Base-by-base conservation (phyloP, 2,797 vertebrate genomes). In the Fistularia commersonii region DNA sequence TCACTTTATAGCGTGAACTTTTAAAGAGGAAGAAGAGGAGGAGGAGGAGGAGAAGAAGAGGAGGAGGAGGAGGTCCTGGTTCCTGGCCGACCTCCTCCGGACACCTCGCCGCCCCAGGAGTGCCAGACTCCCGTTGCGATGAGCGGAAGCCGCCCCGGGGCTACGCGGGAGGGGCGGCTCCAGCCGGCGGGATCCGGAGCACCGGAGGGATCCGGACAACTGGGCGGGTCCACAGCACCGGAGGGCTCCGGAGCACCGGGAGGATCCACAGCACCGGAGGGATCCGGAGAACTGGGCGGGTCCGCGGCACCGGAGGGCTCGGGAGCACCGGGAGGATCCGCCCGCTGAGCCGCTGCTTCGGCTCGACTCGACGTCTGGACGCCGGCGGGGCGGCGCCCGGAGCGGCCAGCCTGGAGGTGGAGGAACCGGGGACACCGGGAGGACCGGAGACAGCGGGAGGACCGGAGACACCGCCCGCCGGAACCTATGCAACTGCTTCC, bases 71-170 rank as follows among this genome's bases (percentile, higher is more conserved):
- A 14, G 39, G 54, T n/a, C n/a, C n/a, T n/a, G n/a, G n/a, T n/a
- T n/a, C n/a, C n/a, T n/a, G n/a, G n/a, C n/a, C n/a, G n/a, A n/a
- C n/a, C n/a, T n/a, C n/a, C n/a, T n/a, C n/a, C n/a, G n/a, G n/a
- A n/a, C n/a, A n/a, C n/a, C n/a, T n/a, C n/a, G n/a, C n/a, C n/a
- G n/a, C n/a, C n/a, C n/a, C n/a, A n/a, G 44, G 68, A 61, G 50
- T 61, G 61, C 56, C 56, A n/a, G 64, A 48, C 41, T 45, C 61
- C 64, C 65, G 60, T 3, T 68, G 68, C 54, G 54, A 75, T 77
- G 79, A 52, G 42, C 47, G 80, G 72, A 72, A 70, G n/a, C 59
- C 12, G 70, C 57, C 56, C 48, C 72, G 54, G 67, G 53, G 57
- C 64, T 66, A 48, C 61, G 75, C 69, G 54, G 66, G 38, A 48